phyloP scores from a whole-genome alignment of 2,113 vertebrate genomes.

The Ranitomeya variabilis region DNA sequence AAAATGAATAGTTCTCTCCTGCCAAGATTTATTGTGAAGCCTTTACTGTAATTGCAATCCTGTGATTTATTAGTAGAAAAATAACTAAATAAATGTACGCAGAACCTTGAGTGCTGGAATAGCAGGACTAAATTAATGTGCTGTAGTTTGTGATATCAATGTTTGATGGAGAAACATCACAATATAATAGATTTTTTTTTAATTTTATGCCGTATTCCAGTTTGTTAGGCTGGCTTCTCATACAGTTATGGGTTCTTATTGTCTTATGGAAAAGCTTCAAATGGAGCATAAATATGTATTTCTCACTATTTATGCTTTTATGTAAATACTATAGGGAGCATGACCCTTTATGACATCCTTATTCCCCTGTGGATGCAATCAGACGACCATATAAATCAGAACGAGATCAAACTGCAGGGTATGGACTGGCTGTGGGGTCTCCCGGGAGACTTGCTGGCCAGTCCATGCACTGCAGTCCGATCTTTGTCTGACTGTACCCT shows the following conservation, averaged over 20 bases:
- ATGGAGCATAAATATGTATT: not conserved
- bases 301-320: too few species aligned
- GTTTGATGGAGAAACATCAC: not conserved
- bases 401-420: too few species aligned
- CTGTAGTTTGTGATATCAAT: not conserved
- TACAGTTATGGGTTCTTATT: not conserved
- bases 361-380: too few species aligned
- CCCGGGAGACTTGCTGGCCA: too few species aligned
- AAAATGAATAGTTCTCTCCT: conserved; percentile 15
- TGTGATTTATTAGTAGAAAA: conserved; percentile 37
- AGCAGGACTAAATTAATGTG: not conserved
- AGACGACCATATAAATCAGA: too few species aligned
- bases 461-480: too few species aligned
- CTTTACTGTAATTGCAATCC: conserved; percentile 40
- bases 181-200: not conserved
- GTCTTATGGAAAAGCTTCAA: not conserved
- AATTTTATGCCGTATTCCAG: not conserved
- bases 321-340: too few species aligned
- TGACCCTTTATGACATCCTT: too few species aligned
- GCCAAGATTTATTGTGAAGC: conserved; percentile 30
- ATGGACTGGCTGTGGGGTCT: too few species aligned
- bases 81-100: conserved; percentile 35
- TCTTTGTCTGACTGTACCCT: too few species aligned
- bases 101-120: conserved; percentile 5
- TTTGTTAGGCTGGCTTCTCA: not conserved